phyloP scores from a whole-genome alignment of 2,797 vertebrate species.

The Aselliscus stoliczkanus region DNA sequence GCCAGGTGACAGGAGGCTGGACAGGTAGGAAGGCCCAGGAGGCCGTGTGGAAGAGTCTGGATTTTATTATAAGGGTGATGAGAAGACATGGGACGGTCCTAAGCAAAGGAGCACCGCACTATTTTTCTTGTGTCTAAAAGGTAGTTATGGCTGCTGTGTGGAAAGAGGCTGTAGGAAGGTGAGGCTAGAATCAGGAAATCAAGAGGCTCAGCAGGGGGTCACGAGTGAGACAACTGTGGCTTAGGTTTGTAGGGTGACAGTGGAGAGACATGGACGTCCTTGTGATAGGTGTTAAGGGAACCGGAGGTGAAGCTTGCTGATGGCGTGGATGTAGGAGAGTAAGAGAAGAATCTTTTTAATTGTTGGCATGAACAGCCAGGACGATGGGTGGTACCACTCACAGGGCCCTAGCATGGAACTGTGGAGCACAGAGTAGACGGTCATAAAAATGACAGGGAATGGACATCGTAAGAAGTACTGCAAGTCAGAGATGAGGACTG shows the following conservation, averaged over 20 bases:
- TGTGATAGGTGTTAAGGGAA: background rate
- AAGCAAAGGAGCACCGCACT: background rate
- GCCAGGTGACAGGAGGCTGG: no score
- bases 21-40: no score
- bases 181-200: background rate
- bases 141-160: background rate
- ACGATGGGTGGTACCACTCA: rapidly evolving
- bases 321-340: background rate
- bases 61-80: background rate
- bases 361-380: background rate
- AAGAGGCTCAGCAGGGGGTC: background rate
- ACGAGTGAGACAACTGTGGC: background rate
- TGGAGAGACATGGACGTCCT: background rate
- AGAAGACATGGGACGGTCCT: background rate
- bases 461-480: rapidly evolving
- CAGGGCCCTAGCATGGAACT: background rate
- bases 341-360: background rate
- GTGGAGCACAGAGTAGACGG: no score
- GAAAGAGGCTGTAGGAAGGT: background rate
- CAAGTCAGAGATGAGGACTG: background rate
- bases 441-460: background rate
- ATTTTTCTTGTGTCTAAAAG: background rate
- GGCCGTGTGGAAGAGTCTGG: background rate
- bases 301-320: background rate
- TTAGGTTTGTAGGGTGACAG: background rate